Conservation (phyloP, 2,113 vertebrate genomes). For the Ardeotis arabs region DNA sequence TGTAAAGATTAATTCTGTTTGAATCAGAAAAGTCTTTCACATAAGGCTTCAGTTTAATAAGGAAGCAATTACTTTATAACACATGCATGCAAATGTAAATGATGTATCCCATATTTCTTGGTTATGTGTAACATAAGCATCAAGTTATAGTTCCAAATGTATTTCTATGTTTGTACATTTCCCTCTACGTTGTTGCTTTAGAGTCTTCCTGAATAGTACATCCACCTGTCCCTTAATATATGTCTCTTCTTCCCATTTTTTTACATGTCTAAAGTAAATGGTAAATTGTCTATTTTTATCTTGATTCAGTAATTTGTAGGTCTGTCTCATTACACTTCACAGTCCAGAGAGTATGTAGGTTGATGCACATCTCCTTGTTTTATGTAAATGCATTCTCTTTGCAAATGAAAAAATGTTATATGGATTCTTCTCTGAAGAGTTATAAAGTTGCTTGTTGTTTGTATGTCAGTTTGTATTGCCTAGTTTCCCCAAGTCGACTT, state of each 20-base stretch:
- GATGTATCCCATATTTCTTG: background rate
- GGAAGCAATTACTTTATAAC: background rate
- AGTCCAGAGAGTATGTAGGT: background rate
- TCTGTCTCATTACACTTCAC: background rate
- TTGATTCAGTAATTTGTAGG: background rate
- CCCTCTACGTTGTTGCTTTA: background rate
- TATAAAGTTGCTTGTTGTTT: background rate
- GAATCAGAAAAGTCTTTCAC: background rate
- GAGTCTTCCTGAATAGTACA: background rate
- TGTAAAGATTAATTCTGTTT: background rate
- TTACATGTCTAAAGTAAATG: background rate
- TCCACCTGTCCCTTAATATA: background rate
- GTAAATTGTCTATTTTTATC: background rate
- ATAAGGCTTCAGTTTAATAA: background rate
- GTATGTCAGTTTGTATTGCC: background rate
- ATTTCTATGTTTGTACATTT: background rate
- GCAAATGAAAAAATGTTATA: background rate
- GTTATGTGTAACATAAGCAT: background rate
- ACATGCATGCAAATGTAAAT: rapidly evolving
- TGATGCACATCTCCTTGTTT: background rate
- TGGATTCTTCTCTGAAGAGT: background rate
- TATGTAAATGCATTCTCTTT: background rate
- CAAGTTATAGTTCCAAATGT: background rate
- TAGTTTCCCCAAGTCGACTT: background rate
- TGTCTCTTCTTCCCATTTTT: background rate